Percentiles rank a stretch among this genome's conserved stretches.
These are phyloP conservation scores for Eleutherodactylus coqui DNA, from an alignment of 2,797 vertebrate species.

Conservation along the genomic window DNA sequence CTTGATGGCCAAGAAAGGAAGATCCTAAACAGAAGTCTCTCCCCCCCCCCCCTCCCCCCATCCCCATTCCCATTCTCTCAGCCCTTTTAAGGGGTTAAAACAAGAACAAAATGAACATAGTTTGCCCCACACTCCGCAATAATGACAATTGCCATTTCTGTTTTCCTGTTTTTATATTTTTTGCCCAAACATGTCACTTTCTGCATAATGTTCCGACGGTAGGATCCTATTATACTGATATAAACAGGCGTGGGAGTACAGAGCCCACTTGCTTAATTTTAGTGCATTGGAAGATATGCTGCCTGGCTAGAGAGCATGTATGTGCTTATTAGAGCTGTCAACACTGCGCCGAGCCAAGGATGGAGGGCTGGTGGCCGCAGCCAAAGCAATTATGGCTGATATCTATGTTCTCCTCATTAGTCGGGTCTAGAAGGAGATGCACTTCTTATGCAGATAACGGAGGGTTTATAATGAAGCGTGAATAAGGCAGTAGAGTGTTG, in stretches of 20 bases:
- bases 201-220: background rate
- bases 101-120: background rate
- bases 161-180: background rate
- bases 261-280: slow-evolving; percentile 4
- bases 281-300: slow-evolving; percentile 13
- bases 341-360: background rate
- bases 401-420: background rate
- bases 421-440: background rate
- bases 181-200: background rate
- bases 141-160: background rate
- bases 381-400: background rate
- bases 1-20: too few species aligned
- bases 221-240: background rate
- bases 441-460: background rate
- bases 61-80: background rate
- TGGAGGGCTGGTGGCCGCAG: background rate
- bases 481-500: too few species aligned
- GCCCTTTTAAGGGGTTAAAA: background rate
- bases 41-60: too few species aligned
- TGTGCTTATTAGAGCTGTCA: background rate
- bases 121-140: background rate
- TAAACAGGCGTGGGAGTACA: slow-evolving; percentile 17
- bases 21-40: too few species aligned
- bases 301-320: background rate
- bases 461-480: too few species aligned